Evolutionary conservation across 2,888 invertebrate genomes (phyloP), one percentile per base, ranked within the genome.

Genomic region (Abrostola tripartita): DNA sequence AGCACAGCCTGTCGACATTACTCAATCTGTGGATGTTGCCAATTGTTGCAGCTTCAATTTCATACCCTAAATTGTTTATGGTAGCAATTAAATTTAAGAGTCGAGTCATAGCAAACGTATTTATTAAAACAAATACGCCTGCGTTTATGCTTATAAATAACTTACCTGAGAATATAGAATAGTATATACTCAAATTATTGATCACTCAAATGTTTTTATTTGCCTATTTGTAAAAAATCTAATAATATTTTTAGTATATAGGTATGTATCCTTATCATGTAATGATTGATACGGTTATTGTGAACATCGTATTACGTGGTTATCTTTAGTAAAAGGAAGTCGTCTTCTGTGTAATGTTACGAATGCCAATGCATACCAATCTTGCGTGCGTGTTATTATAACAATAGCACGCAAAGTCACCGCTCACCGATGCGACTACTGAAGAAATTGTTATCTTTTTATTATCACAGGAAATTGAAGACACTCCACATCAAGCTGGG

Each of bases 391-490:
- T 71, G 61, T 50, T 55, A 63, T 52, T 61, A 50, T 44, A 14
- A 65, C 56, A 64, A 71, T 67, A 49, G 62, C 65, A 65, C 60
- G 61, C 70, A 55, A 71, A 74, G 75, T 77, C 61, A 10, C 51
- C 61, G 54, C 68, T 79, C 63, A 12, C 55, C 60, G 54, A 68
- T 64, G 72, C 56, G 62, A 61, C 66, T 57, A 68, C 62, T 54
- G 58, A 76, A 73, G 76, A 76, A 81, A 71, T 59, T 61, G 55
- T 69, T 73, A 71, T 73, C 68, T 79, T 74, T 82, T 76, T 83
- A 79, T 71, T 67, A 71, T 56, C 50, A 24, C 40, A 65, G 61
- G 67, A 65, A 67, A 71, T 53, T 55, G n/a, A 74, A 67, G 59
- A 61, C 52, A 47, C 41, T 60, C 51, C 35, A 59, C 49, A 54